phyloP scores from a whole-genome alignment of 2,797 vertebrate genomes.

The Remorina albescens region DNA sequence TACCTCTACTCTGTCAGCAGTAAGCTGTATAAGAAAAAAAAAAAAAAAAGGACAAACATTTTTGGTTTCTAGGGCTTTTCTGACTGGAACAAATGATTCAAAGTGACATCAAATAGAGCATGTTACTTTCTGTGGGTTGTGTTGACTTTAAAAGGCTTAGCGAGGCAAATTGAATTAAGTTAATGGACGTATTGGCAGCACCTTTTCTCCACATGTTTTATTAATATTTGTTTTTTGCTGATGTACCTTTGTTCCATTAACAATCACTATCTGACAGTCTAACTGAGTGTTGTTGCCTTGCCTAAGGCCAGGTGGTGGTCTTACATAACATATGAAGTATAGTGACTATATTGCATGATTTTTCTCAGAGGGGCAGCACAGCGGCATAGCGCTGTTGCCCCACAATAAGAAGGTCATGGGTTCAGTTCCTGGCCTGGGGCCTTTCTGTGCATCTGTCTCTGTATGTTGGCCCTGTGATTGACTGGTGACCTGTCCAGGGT shows the following conservation, averaged over 20 bases:
- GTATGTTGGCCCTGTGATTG: no score
- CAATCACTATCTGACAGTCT: background rate
- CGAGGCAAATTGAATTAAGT: conserved; percentile 30
- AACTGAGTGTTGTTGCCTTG: background rate
- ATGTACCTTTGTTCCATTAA: conserved; percentile 9
- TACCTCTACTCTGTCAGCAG: conserved; percentile 46
- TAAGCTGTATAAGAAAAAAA: conserved; percentile 37
- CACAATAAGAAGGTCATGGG: no score
- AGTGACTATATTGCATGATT: background rate
- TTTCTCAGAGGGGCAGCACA: no score
- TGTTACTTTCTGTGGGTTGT: conserved; percentile 42
- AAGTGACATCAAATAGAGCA: conserved; percentile 55
- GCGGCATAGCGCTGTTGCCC: no score
- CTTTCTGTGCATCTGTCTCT: no score
- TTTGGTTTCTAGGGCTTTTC: conserved; percentile 48
- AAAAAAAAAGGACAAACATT: conserved; percentile 1
- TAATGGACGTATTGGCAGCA: conserved; percentile 34
- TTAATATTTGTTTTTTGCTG: conserved; percentile 22
- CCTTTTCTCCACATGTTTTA: conserved; percentile 11
- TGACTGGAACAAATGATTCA: conserved; percentile 69
- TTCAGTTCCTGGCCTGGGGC: no score
- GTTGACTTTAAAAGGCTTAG: conserved; percentile 46
- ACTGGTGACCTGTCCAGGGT: no score
- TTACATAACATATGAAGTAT: background rate
- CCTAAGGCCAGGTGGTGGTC: background rate